Evolutionary conservation across 2,797 vertebrate species (phyloP), one percentile per base, ranked within the genome.

Genomic region (Acanthurus lineatus): DNA sequence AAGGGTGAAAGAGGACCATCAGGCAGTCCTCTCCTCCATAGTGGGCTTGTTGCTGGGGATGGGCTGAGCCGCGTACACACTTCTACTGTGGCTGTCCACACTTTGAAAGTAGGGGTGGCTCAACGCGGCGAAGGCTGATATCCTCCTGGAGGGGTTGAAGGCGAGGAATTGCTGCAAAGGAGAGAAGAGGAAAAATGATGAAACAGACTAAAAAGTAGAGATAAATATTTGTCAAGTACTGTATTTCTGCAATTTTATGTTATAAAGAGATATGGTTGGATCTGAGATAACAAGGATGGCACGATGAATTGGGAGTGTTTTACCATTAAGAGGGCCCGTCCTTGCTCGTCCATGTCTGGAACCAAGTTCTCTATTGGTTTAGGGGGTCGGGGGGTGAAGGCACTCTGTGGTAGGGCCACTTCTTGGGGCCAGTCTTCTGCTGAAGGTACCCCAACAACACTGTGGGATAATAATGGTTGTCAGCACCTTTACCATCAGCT

Each of bases 401-500:
- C 97, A 90, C 96, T 97, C 90, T 97, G 97, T 77, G 98, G 97
- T 84, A 99, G 95, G 76, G 97, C 97, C 80, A 99, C 98, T 0
- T 99, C 98, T 86, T 96, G 94, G 67, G 98, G 98, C 98, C 98
- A 99, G 89, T 99, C 98, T 22, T 99, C 98, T 84, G 95, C 95
- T 70, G 96, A 96, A 20, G 98, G 98, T 56, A 99, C 97, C 47
- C 98, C 98, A 64, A 99, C 96, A 53, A 97, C 96, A 76, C 98
- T 99, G 89, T 47, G 64, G 76, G 49, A 58, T 0, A 11, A 84
- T 6, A 67, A 62, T 0, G 9, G 38, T 76, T 25, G 89, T 90
- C 56, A 91, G 53, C 25, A 28, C 7, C 49, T 65, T 51, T 5
- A 61, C 22, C n/a, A 59, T 82, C n/a, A 89, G 28, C 35, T 69